Base-by-base conservation (phyloP, 2,888 invertebrate species). In the Clivina fossor region DNA sequence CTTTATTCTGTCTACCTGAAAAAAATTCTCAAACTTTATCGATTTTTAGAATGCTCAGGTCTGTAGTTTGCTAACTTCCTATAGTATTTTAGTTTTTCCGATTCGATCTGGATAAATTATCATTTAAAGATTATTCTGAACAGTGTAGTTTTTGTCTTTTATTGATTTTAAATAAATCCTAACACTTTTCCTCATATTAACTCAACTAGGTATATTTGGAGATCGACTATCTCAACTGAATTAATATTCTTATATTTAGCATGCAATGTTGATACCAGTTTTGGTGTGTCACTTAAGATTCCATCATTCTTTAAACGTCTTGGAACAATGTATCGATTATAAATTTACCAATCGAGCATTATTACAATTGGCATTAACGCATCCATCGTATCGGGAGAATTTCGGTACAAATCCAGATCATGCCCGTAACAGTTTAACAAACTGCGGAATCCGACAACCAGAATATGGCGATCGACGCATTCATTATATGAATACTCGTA, bases 401-500 rank as follows among this genome's bases (percentile, higher is more conserved):
- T 98, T 94, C 68, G 99, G 99, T 1, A 98, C 97, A 0, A 99
- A 98, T 75, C 93, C 96, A 0, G 99, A 99, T 73, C 99, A 99
- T 69, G 96, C 96, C 0, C 78, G 97, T 40, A 99, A 98, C 71
- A 92, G 96, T 13, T 76, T 99, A n/a, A 93, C 94, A 0, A 99
- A 99, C 72, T 99, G 98, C 71, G 98, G 99, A 0, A 93, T 96
- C 59, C 78, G 97, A 1, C 95, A 95, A 69, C 93, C 96, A 0
- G 93, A 96, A 70, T 96, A 97, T 71, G 98, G 98, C 0, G 93
- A 94, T 67, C 75, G 94, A 32, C 82, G 91, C 65, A 93, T 95
- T 65, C 94, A 95, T 75, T 94, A 93, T 66, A 85, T 89, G 80
- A 90, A 90, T 65, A 94, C 93, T 0, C 82, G 96, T 53, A 98